Base-by-base conservation (phyloP, 2,888 invertebrate species). In the Ceriagrion tenellum region DNA sequence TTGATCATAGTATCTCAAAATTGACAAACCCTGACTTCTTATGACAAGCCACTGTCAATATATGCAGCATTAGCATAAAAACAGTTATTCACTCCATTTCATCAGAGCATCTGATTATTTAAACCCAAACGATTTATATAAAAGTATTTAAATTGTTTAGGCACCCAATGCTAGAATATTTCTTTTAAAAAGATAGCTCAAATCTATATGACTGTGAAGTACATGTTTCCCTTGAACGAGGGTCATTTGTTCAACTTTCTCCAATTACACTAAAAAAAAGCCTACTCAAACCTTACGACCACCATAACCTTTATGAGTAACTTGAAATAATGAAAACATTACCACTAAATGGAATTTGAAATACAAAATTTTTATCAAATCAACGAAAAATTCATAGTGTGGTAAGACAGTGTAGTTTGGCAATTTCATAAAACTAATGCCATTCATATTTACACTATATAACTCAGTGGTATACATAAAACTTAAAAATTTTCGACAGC, bases 401-500 rank as follows among this genome's bases (percentile, higher is more conserved):
- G 81, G 26, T 81, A 81, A 30, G 18, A 89, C 89, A 89, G 63
- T 93, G 63, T 93, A 93, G 69, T n/a, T 69, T 93, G 93, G 93
- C 69, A 93, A 69, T 69, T 23, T 69, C 47, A 93, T 93, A 93
- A 93, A 93, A 93, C 47, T 63, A 74, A 35, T 93, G 69, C 93
- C 93, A 93, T 63, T 93, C 47, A 47, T 93, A 93, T 93, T 93
- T 93, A 93, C 93, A 93, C 56, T 93, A 63, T 93, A 93, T 93
- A 93, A 74, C 69, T 93, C 93, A 93, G 47, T 55, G 69, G 69
- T 69, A 47, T 47, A 93, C 93, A 93, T 56, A n/a, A 47, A 69
- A 69, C 69, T 93, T 93, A 93, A 93, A 47, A 93, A 69, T n/a
- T 93, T 69, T 55, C 1, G 74, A 93, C 91, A 91, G 91, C 56